phyloP scores from a whole-genome alignment of 2,888 invertebrate species.

The Drosophila melanosoma region DNA sequence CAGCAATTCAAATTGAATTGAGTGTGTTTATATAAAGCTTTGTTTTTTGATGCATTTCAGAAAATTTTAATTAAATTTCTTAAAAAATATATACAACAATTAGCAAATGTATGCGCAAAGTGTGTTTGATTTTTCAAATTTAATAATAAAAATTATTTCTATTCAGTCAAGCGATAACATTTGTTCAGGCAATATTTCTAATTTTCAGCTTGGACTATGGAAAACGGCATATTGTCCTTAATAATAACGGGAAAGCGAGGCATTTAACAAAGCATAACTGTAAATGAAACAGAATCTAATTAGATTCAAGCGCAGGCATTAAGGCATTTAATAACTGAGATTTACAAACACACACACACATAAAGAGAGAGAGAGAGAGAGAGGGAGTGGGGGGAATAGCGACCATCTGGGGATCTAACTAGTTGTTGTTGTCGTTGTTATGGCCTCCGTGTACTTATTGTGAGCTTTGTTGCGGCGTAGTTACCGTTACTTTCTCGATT shows the following conservation, averaged over 20 bases:
- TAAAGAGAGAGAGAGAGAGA: too few relatives aligned
- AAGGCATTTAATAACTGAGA: conserved; percentile 8
- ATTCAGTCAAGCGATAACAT: not conserved
- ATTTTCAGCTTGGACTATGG: not conserved
- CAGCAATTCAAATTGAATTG: not conserved
- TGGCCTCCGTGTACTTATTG: conserved; percentile 31
- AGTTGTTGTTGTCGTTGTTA: conserved; percentile 34
- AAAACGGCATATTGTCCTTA: not conserved
- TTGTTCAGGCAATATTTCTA: not conserved
- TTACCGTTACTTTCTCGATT: conserved; percentile 51
- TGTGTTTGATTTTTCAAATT: too few relatives aligned
- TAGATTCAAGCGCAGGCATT: conserved; percentile 21
- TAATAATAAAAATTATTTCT: not conserved
- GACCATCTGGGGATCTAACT: conserved; percentile 14
- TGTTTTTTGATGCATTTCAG: not conserved
- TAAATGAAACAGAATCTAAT: conserved; percentile 45
- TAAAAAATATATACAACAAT: not conserved
- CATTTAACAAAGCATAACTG: conserved; percentile 29
- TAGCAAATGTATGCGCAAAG: not conserved
- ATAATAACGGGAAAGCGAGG: conserved; percentile 12
- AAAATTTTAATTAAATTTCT: not conserved
- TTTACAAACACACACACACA: not conserved
- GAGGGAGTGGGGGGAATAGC: not conserved
- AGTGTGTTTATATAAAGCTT: not conserved
- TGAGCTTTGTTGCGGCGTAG: conserved; percentile 24